Base-by-base conservation (phyloP, 2,797 vertebrate species). In the Trachurus trachurus region DNA sequence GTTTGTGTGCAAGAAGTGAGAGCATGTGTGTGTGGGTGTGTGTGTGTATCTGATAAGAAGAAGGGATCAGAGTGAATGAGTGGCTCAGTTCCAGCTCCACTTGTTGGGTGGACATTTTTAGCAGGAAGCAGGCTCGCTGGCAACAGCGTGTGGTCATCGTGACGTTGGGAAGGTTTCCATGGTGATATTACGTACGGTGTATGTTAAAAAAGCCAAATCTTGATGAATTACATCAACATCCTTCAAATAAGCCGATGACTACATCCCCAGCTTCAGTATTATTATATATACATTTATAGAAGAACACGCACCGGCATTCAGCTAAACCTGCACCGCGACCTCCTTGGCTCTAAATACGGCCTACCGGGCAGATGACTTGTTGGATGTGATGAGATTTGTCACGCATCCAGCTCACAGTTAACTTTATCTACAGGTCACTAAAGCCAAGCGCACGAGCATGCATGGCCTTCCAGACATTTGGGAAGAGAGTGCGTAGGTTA, bases 381-480 rank as follows among this genome's bases (percentile, higher is more conserved):
- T 3, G n/a, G 59, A 87, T 83, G 78, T 64, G 79, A 64, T 11
- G 68, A 66, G 77, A 75, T 70, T 34, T 78, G 79, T 80, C 71
- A 49, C 75, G 76, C 54, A 0, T 68, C 80, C 60, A 60, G 67
- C 52, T 69, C 42, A 76, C 53, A 76, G 57, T 72, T 58, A 61
- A 69, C 62, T 75, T 81, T 68, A 87, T 80, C 80, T 76, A 71
- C 5, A 34, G 80, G 78, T 78, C 67, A 53, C 58, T 65, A 15
- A 71, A 75, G 61, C 54, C 22, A 42, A 1, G 42, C 45, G 21
- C 42, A 39, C 9, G n/a, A 81, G 59, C 42, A 85, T 85, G 85
- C 75, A 79, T 70, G 76, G 80, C 69, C 29, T 75, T 53, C 62
- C 6, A 84, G 78, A 79, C 56, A 86, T 86, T 76, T 82, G 56